Conservation (phyloP, 1,140 invertebrate genomes). For the Nymphalis io region DNA sequence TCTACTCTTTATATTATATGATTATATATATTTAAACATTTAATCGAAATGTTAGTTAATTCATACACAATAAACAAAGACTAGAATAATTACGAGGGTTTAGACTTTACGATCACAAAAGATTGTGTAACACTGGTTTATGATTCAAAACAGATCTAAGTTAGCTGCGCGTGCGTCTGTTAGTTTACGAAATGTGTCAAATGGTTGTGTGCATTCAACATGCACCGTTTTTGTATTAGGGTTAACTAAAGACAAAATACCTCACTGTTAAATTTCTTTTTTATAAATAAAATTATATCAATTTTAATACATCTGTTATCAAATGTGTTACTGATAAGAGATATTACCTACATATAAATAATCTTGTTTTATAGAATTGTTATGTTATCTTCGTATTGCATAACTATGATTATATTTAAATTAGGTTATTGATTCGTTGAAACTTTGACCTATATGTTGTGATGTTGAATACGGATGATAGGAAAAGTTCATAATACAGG, state of each 20-base stretch:
- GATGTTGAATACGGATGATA: too few species aligned
- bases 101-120: conserved; percentile 16
- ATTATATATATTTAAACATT: too few species aligned
- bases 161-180: conserved; percentile 37
- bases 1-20: too few species aligned
- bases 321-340: neutral
- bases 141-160: conserved; percentile 25
- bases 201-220: conserved; percentile 38
- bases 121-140: conserved; percentile 24
- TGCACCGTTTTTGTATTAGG: conserved; percentile 44
- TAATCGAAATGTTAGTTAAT: too few species aligned
- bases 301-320: neutral
- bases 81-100: neutral
- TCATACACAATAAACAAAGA: too few species aligned
- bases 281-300: neutral
- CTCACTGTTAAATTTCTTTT: neutral
- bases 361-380: neutral
- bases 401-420: conserved; percentile 12
- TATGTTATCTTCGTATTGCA: neutral
- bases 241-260: conserved; percentile 9
- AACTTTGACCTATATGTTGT: too few species aligned
- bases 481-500: too few species aligned
- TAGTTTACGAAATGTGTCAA: conserved; percentile 43
- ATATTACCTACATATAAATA: neutral
- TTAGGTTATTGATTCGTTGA: conserved; percentile 39